Conservation (phyloP, 2,113 vertebrate species). For the Apteryx owenii region DNA sequence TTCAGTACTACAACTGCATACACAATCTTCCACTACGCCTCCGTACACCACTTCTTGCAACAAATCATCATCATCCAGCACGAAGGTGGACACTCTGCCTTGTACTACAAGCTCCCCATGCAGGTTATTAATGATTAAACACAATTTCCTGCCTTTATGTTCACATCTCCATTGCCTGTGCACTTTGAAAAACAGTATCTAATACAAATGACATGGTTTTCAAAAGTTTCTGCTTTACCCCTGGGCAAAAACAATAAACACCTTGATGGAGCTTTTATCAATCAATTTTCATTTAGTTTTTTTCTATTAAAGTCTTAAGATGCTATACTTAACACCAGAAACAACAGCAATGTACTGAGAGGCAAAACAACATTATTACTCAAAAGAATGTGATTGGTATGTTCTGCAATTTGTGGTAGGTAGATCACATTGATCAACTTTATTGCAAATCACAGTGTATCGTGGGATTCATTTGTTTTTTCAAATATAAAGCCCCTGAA, state of each 20-base stretch:
- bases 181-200: conserved; percentile 33
- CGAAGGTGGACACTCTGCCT: not conserved
- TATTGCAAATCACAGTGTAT: conserved; percentile 50
- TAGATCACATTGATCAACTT: conserved; percentile 60
- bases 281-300: conserved; percentile 71
- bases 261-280: conserved; percentile 64
- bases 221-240: conserved; percentile 49
- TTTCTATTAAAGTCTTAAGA: conserved; percentile 57
- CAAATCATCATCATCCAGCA: not conserved
- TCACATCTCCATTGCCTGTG: not conserved
- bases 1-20: not conserved
- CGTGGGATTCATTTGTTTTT: conserved; percentile 27
- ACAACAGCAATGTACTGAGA: conserved; percentile 34
- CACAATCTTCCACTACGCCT: not conserved
- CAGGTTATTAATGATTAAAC: conserved; percentile 61
- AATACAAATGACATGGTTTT: conserved; percentile 14
- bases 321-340: conserved; percentile 28
- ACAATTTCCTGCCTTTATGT: conserved; percentile 32
- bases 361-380: conserved; percentile 49
- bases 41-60: not conserved
- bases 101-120: conserved; percentile 13
- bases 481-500: conserved; percentile 28
- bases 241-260: conserved; percentile 62
- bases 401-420: conserved; percentile 37
- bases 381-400: conserved; percentile 13